Percentiles rank a stretch among this genome's conserved stretches.
Conservation (phyloP, 2,113 vertebrate genomes). For the Alces alces region DNA sequence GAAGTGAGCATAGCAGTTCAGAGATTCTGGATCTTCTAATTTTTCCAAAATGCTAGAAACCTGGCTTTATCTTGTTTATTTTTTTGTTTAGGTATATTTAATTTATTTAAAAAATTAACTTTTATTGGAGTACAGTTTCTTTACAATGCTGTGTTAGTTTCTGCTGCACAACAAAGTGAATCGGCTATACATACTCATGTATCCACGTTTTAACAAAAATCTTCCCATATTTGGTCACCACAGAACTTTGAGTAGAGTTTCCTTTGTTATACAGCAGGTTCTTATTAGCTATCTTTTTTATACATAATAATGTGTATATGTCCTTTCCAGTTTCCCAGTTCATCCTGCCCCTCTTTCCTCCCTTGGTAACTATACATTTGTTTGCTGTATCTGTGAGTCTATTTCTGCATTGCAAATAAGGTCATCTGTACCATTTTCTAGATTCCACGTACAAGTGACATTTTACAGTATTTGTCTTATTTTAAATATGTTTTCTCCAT, state of each 20-base stretch:
- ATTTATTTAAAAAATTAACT: neutral
- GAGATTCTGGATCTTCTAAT: neutral
- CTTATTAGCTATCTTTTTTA: neutral
- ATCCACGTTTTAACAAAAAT: neutral
- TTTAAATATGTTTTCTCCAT: neutral
- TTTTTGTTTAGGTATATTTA: neutral
- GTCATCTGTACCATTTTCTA: neutral
- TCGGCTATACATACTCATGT: neutral
- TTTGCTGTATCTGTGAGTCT: neutral
- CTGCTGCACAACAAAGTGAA: neutral
- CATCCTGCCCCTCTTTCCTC: neutral
- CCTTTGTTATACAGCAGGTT: neutral
- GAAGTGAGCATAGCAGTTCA: neutral
- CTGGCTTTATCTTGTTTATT: neutral
- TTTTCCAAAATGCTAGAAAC: neutral
- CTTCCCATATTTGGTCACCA: neutral
- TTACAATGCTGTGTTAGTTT: neutral
- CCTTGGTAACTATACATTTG: neutral
- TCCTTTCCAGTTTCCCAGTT: neutral
- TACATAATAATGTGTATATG: neutral
- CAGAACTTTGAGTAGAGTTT: neutral
- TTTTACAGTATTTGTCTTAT: neutral
- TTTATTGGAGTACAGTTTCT: neutral
- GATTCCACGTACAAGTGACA: neutral
- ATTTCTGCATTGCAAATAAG: neutral